phyloP scores from a whole-genome alignment of 2,888 invertebrate genomes.

The Sialis lutaria region DNA sequence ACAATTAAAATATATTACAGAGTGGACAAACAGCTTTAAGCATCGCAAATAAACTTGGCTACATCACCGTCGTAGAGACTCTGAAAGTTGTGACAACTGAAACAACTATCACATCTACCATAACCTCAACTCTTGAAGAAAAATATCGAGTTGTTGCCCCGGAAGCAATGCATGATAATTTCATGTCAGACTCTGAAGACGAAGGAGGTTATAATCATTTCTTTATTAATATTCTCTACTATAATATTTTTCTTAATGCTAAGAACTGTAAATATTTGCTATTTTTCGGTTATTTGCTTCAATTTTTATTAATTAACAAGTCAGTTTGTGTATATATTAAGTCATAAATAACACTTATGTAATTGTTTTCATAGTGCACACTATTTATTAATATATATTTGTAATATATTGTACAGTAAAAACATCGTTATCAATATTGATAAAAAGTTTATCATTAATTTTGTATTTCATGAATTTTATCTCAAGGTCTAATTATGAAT shows the following conservation, averaged over 20 bases:
- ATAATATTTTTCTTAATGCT: neutral
- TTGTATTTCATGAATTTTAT: too few species aligned
- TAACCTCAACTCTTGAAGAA: slow-evolving; percentile 54
- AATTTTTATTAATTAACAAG: slow-evolving; percentile 5
- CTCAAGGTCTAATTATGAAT: too few species aligned
- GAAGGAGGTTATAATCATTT: slow-evolving; percentile 59
- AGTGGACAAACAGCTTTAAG: slow-evolving; percentile 93
- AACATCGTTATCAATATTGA: too few species aligned
- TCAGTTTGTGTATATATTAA: slow-evolving; percentile 1
- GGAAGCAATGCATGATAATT: slow-evolving; percentile 96
- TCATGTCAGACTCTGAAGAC: slow-evolving; percentile 98
- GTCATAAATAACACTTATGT: neutral
- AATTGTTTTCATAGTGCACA: too few species aligned
- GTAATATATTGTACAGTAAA: too few species aligned
- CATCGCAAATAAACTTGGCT: slow-evolving; percentile 91
- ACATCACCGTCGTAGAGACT: slow-evolving; percentile 96
- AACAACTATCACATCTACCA: slow-evolving; percentile 42
- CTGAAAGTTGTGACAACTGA: slow-evolving; percentile 81
- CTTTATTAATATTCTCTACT: slow-evolving; percentile 1
- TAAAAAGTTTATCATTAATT: too few species aligned
- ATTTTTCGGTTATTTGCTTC: neutral
- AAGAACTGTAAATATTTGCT: neutral
- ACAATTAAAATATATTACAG: slow-evolving; percentile 30
- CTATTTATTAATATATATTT: too few species aligned
- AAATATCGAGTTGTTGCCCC: slow-evolving; percentile 95